These are phyloP conservation scores for Alectoris magna DNA, from an alignment of 2,797 vertebrate genomes.

Conservation along the genomic window DNA sequence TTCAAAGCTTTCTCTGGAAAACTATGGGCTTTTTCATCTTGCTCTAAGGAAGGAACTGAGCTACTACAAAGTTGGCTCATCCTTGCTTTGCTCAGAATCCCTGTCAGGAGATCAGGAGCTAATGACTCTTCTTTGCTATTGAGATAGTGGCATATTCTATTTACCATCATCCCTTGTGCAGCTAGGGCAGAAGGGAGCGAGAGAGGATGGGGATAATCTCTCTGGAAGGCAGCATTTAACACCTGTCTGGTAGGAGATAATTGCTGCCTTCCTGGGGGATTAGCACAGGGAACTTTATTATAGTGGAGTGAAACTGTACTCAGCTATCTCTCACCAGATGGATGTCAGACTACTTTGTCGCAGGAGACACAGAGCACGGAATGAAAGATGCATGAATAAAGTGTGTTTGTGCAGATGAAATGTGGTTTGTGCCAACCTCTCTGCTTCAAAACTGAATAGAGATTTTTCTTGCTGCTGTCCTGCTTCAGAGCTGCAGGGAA, in stretches of 20 bases:
- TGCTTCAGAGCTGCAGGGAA: not conserved
- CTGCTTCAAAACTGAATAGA: not conserved
- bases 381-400: not conserved
- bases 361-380: not conserved
- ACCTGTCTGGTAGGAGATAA: slow-evolving; percentile 49
- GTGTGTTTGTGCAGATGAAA: not conserved
- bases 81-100: not conserved
- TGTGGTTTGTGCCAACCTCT: not conserved
- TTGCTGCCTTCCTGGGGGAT: slow-evolving; percentile 34
- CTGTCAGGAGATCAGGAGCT: not conserved
- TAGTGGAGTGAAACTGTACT: not conserved
- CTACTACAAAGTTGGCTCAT: not conserved
- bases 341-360: not conserved
- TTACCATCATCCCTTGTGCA: slow-evolving; percentile 2
- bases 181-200: slow-evolving; percentile 3
- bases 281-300: not conserved
- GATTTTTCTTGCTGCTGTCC: not conserved
- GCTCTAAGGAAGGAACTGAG: not conserved
- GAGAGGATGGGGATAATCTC: slow-evolving; percentile 54
- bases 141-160: slow-evolving; percentile 39
- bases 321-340: not conserved
- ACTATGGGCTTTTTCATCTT: not conserved
- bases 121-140: slow-evolving; percentile 2
- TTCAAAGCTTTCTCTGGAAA: not conserved
- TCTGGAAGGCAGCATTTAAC: slow-evolving; percentile 27